Conservation (phyloP, 2,888 invertebrate genomes). For the Pterostichus niger region DNA sequence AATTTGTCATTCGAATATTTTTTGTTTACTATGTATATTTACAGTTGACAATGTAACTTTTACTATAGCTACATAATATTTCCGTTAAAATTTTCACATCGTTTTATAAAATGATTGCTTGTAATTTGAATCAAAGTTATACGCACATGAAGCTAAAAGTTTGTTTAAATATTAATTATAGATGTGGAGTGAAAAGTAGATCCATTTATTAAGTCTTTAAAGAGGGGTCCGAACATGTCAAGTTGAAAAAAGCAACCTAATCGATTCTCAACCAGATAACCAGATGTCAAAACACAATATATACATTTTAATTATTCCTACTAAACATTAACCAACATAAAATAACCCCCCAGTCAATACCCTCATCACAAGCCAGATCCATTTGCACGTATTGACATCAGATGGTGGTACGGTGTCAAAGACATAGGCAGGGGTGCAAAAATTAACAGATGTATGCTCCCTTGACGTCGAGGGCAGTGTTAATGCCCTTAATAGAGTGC, state of each 20-base stretch:
- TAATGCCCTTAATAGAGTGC: constrained; percentile 74
- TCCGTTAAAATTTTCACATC: too few species aligned
- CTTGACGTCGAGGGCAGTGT: constrained; percentile 76
- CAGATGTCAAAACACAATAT: constrained; percentile 75
- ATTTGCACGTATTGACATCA: constrained; percentile 60
- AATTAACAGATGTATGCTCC: constrained; percentile 77
- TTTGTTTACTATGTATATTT: too few species aligned
- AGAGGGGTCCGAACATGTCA: constrained; percentile 1
- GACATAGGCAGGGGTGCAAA: constrained; percentile 74
- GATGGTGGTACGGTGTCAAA: constrained; percentile 63
- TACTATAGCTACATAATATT: too few species aligned
- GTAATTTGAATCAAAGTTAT: too few species aligned
- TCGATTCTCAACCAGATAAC: constrained; percentile 65
- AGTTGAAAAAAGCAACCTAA: constrained; percentile 59
- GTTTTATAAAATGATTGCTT: too few species aligned
- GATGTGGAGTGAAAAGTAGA: constrained; percentile 10
- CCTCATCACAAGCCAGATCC: constrained; percentile 36
- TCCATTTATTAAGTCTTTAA: constrained; percentile 43
- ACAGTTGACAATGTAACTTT: too few species aligned
- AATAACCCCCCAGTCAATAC: constrained; percentile 42
- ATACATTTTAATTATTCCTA: constrained; percentile 76
- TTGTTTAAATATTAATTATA: constrained; percentile 23
- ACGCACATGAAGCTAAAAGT: neutral
- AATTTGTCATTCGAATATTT: too few species aligned
- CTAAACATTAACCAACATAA: constrained; percentile 69